A percentile compares a stretch with the other conserved stretches of the same genome.
Evolutionary conservation across 2,888 invertebrate species (phyloP).

Genomic region (Dolichopus griseipennis): DNA sequence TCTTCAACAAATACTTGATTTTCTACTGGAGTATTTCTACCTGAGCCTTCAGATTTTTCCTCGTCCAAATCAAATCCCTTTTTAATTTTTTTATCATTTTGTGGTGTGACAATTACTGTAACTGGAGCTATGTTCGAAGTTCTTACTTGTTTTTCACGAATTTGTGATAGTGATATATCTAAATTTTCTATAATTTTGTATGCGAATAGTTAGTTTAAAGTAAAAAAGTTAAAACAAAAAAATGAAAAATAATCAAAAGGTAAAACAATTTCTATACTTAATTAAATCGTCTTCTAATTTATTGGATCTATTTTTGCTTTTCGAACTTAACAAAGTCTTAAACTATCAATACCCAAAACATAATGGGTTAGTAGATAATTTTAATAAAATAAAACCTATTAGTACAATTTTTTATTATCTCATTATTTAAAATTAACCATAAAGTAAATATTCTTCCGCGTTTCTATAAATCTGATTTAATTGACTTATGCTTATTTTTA

Average conservation of each 20-base stretch:
- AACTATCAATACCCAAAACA: no score
- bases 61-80: constrained; percentile 20
- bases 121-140: neutral
- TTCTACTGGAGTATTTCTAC: constrained; percentile 47
- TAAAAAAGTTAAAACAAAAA: neutral
- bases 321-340: no score
- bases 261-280: neutral
- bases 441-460: no score
- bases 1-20: constrained; percentile 25
- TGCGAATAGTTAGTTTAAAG: neutral
- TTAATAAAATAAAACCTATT: no score
- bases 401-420: no score
- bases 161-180: neutral
- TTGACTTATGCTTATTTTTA: no score
- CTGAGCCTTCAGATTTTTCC: constrained; percentile 43
- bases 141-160: neutral
- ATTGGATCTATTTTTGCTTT: no score
- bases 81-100: constrained; percentile 32
- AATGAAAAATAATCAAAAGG: neutral
- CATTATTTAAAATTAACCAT: no score
- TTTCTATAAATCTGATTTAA: no score
- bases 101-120: constrained; percentile 29
- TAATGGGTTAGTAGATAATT: no score
- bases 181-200: neutral
- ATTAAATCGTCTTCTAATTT: neutral